Evolutionary conservation across 2,888 invertebrate genomes (phyloP).

Genomic region (Cancer borealis): DNA sequence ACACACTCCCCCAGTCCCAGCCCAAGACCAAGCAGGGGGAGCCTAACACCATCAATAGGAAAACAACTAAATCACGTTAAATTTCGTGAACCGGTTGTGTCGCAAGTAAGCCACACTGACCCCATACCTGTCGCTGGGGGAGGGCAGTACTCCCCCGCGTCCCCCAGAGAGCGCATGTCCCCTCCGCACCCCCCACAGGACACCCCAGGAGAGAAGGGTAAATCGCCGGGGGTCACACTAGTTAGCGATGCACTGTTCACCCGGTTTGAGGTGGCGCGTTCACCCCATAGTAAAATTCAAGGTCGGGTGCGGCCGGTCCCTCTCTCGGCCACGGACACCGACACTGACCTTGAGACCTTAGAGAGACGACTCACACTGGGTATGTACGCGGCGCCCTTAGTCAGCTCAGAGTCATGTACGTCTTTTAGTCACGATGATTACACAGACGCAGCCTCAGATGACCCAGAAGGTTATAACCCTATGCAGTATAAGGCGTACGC

Average conservation of each 20-base stretch:
- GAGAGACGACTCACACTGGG: slow-evolving; percentile 71
- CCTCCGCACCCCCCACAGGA: slow-evolving; percentile 26
- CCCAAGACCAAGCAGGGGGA: neutral
- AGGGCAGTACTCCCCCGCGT: slow-evolving; percentile 59
- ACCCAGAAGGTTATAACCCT: slow-evolving; percentile 71
- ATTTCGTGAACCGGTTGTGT: slow-evolving; percentile 71
- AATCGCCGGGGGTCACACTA: slow-evolving; percentile 50
- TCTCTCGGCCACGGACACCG: slow-evolving; percentile 67
- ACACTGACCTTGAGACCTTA: slow-evolving; percentile 74
- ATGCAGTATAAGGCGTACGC: slow-evolving; percentile 62
- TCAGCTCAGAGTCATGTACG: slow-evolving; percentile 76
- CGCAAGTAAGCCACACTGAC: slow-evolving; percentile 54
- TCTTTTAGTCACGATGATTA: slow-evolving; percentile 71
- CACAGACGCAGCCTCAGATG: slow-evolving; percentile 72
- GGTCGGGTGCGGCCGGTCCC: no score
- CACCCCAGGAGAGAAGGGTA: neutral
- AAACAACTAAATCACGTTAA: slow-evolving; percentile 65
- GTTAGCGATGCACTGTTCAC: slow-evolving; percentile 75
- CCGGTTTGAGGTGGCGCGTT: slow-evolving; percentile 60
- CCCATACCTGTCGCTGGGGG: neutral
- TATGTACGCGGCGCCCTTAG: slow-evolving; percentile 75
- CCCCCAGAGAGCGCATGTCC: slow-evolving; percentile 66
- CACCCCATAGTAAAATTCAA: neutral
- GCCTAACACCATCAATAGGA: neutral
- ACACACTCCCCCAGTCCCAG: neutral